These are phyloP conservation scores for Syrrhaptes paradoxus DNA, from an alignment of 2,113 vertebrate species.

Conservation along the genomic window DNA sequence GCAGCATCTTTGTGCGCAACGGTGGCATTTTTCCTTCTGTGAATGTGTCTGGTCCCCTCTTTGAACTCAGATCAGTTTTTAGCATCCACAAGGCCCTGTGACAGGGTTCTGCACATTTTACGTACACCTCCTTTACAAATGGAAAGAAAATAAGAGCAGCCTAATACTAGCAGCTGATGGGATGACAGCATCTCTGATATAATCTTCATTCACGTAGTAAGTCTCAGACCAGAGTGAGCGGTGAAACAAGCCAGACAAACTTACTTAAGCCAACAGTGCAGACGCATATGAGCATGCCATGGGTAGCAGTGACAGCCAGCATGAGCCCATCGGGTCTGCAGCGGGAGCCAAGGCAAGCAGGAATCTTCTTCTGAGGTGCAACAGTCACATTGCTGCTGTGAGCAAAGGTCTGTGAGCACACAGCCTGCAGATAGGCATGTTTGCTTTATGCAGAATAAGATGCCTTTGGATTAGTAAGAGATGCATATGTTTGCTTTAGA, in stretches of 20 bases:
- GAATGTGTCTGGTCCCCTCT: neutral
- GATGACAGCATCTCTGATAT: neutral
- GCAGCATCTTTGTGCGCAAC: neutral
- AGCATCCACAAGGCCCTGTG: neutral
- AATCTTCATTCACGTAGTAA: neutral
- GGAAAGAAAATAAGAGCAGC: neutral
- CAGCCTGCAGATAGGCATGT: neutral
- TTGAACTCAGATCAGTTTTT: neutral
- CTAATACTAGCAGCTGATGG: neutral
- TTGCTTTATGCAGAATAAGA: neutral
- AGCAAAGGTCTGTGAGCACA: constrained; percentile 7
- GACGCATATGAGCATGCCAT: neutral
- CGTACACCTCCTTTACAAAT: neutral
- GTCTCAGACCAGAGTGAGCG: neutral
- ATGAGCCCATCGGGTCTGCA: neutral
- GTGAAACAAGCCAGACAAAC: constrained; percentile 31
- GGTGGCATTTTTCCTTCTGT: neutral
- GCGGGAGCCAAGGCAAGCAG: neutral
- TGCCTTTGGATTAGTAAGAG: neutral
- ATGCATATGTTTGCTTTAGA: neutral
- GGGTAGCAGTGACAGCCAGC: neutral
- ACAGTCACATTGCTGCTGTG: neutral
- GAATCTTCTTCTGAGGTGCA: neutral
- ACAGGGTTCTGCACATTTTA: neutral
- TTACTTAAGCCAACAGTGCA: neutral